phyloP scores from a whole-genome alignment of 2,888 invertebrate species.

The Dynastes tityus region DNA sequence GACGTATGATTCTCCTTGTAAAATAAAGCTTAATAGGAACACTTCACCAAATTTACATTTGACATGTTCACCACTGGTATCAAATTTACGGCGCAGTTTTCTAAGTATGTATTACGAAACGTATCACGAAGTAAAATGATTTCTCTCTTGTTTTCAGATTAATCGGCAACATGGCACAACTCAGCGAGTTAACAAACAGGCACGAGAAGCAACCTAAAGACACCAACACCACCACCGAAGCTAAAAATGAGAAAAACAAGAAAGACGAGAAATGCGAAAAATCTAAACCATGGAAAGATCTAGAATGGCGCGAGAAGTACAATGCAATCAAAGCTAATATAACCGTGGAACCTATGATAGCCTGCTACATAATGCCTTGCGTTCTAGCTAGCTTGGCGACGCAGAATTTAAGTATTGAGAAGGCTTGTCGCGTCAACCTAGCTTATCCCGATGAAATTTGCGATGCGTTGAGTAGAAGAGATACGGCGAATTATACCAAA shows the following conservation, averaged over 20 bases:
- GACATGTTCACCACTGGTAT: too few species aligned
- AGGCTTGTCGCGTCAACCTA: slow-evolving; percentile 89
- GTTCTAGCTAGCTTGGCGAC: slow-evolving; percentile 83
- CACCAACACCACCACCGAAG: slow-evolving; percentile 5
- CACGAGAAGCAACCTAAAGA: slow-evolving; percentile 41
- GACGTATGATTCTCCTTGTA: too few species aligned
- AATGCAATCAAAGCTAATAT: slow-evolving; percentile 77
- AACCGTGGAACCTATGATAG: slow-evolving; percentile 84
- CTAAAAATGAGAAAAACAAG: slow-evolving; percentile 38
- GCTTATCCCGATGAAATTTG: slow-evolving; percentile 82
- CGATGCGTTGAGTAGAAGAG: slow-evolving; percentile 82
- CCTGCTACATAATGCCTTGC: slow-evolving; percentile 80
- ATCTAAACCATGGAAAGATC: slow-evolving; percentile 46
- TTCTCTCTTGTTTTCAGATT: slow-evolving; percentile 12
- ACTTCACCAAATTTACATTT: too few species aligned
- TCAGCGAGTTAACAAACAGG: slow-evolving; percentile 41
- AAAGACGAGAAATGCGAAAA: slow-evolving; percentile 40
- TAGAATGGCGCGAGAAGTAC: slow-evolving; percentile 71
- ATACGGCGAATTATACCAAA: slow-evolving; percentile 78
- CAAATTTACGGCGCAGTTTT: too few species aligned
- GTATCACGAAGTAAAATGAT: too few species aligned
- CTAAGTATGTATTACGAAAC: too few species aligned
- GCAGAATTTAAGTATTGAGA: slow-evolving; percentile 89
- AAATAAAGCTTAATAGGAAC: too few species aligned
- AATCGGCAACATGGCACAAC: slow-evolving; percentile 46